phyloP scores from a whole-genome alignment of 1,140 invertebrate genomes.

The Bombus superbus region DNA sequence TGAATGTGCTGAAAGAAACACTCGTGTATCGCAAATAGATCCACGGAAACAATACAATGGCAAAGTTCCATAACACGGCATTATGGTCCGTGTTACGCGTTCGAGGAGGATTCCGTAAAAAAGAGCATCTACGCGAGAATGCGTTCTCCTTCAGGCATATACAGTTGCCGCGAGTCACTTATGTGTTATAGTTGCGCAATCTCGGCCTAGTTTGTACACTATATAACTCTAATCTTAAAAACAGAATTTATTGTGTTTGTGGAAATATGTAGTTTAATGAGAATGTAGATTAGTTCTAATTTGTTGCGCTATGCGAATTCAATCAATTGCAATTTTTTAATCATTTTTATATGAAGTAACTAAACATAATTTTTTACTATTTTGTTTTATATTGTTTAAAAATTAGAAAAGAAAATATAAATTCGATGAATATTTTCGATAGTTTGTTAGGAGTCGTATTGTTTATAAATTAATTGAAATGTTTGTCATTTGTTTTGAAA shows the following conservation, averaged over 20 bases:
- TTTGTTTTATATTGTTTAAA: background rate
- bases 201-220: conserved; percentile 41
- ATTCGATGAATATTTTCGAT: background rate
- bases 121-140: conserved; percentile 17
- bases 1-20: background rate
- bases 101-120: conserved; percentile 25
- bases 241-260: background rate
- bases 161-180: conserved; percentile 12
- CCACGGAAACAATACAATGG: background rate
- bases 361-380: too few species aligned
- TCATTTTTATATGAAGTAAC: too few species aligned
- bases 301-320: background rate
- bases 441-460: background rate
- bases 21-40: background rate
- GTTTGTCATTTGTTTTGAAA: background rate
- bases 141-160: conserved; percentile 48
- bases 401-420: background rate
- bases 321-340: too few species aligned
- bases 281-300: background rate
- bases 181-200: conserved; percentile 51
- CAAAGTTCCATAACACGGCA: background rate
- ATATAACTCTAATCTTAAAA: conserved; percentile 36
- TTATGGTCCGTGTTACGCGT: background rate
- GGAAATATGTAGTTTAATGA: background rate
- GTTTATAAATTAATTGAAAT: background rate